phyloP scores from a whole-genome alignment of 1,140 invertebrate genomes.

The Gonioctena quinquepunctata region DNA sequence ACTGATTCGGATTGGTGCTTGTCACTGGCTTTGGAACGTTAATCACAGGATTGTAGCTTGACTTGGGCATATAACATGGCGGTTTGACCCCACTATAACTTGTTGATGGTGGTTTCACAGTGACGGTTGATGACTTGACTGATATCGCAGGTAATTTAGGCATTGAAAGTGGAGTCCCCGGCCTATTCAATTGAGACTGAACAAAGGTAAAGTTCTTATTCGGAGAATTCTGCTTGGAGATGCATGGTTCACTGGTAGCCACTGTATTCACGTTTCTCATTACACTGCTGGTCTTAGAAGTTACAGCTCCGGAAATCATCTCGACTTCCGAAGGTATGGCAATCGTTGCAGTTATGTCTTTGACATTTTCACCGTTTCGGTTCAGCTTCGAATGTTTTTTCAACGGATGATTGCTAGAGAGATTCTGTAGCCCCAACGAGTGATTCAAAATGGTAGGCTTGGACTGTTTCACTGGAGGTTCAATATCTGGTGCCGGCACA shows the following conservation, averaged over 20 bases:
- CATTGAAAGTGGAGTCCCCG: conserved; percentile 11
- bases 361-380: conserved; percentile 24
- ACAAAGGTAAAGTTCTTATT: conserved; percentile 25
- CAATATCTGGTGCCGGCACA: conserved; percentile 19
- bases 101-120: neutral
- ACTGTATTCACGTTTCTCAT: neutral
- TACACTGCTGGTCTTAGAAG: neutral
- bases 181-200: neutral
- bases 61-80: conserved; percentile 43
- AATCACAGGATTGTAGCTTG: conserved; percentile 32
- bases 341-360: neutral
- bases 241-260: conserved; percentile 2
- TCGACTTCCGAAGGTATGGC: neutral
- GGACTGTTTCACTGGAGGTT: conserved; percentile 36
- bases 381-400: conserved; percentile 48
- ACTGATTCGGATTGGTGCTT: neutral
- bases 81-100: conserved; percentile 1
- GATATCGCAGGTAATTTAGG: neutral
- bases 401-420: conserved; percentile 54
- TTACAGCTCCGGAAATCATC: neutral
- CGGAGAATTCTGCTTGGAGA: conserved; percentile 30
- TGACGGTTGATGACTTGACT: conserved; percentile 14
- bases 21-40: conserved; percentile 37
- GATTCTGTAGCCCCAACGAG: conserved; percentile 52
- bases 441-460: conserved; percentile 47